phyloP scores from a whole-genome alignment of 2,888 invertebrate species.

The Coremacera marginata region DNA sequence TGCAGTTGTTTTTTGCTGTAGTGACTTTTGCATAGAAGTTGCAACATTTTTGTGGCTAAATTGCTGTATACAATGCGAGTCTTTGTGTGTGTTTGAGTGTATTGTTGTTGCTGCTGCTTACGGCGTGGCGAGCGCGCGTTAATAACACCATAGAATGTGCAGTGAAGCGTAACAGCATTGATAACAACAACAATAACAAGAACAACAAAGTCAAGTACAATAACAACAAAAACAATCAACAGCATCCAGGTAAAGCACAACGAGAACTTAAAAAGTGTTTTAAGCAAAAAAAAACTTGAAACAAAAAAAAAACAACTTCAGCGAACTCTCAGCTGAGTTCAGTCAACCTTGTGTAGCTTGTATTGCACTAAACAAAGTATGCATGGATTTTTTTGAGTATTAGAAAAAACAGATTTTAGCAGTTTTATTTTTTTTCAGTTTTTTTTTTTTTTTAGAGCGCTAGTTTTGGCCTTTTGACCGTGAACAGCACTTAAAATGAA shows the following conservation, averaged over 20 bases:
- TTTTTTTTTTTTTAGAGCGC: too few species aligned
- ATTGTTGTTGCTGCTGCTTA: not conserved
- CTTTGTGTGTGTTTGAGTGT: not conserved
- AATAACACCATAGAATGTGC: conserved; percentile 6
- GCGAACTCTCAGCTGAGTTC: not conserved
- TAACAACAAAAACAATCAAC: not conserved
- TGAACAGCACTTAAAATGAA: too few species aligned
- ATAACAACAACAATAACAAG: conserved; percentile 4
- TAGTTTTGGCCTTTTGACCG: too few species aligned
- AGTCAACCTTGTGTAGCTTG: too few species aligned
- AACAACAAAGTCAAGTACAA: not conserved
- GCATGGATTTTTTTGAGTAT: too few species aligned
- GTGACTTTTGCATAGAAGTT: too few species aligned
- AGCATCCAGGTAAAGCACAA: not conserved
- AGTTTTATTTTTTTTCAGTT: too few species aligned
- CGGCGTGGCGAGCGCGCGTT: conserved; percentile 5
- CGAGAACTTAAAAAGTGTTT: not conserved
- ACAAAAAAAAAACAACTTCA: not conserved
- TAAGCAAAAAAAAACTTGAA: not conserved
- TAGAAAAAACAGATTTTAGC: too few species aligned
- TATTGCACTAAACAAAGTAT: too few species aligned
- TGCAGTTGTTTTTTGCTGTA: not conserved
- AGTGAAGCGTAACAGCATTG: conserved; percentile 14
- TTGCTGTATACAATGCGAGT: too few species aligned
- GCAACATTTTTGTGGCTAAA: too few species aligned